A percentile compares a stretch with the other conserved stretches of the same genome.
Conservation (phyloP, 2,888 invertebrate species). For the Spatulosminthurus flaviceps region DNA sequence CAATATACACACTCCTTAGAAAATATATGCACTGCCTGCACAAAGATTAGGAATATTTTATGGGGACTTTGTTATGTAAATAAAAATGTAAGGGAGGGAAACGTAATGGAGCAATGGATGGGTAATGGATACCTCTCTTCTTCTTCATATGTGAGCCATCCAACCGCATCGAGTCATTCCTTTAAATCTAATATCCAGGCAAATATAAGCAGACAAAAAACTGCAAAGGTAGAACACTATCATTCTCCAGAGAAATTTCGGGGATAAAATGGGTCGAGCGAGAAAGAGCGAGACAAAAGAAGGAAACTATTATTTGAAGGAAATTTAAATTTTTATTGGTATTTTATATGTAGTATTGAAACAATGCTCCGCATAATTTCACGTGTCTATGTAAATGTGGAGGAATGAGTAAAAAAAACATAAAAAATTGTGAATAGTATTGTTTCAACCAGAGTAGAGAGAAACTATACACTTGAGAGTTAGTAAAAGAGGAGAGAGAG, state of each 20-base stretch:
- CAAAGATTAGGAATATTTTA: too few relatives aligned
- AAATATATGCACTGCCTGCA: too few relatives aligned
- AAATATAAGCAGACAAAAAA: not conserved
- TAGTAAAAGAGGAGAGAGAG: not conserved
- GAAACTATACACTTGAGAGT: conserved; percentile 7
- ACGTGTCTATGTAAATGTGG: conserved; percentile 12
- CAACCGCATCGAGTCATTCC: conserved; percentile 1
- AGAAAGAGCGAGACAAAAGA: not conserved
- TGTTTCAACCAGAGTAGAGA: not conserved
- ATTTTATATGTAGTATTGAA: conserved; percentile 8
- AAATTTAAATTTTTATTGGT: conserved; percentile 30
- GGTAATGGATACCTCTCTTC: not conserved
- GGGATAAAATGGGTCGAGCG: not conserved
- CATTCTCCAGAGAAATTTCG: not conserved
- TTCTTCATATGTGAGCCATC: not conserved
- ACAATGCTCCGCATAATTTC: conserved; percentile 18
- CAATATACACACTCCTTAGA: too few relatives aligned
- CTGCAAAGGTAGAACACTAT: not conserved
- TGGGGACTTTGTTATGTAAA: too few relatives aligned
- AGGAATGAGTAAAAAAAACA: not conserved
- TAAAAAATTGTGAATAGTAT: conserved; percentile 8
- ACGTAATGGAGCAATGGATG: too few relatives aligned
- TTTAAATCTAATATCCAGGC: not conserved
- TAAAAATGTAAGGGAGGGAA: too few relatives aligned
- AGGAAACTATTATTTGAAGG: conserved; percentile 10